Conservation (phyloP, 2,797 vertebrate genomes). For the Siniperca scherzeri region DNA sequence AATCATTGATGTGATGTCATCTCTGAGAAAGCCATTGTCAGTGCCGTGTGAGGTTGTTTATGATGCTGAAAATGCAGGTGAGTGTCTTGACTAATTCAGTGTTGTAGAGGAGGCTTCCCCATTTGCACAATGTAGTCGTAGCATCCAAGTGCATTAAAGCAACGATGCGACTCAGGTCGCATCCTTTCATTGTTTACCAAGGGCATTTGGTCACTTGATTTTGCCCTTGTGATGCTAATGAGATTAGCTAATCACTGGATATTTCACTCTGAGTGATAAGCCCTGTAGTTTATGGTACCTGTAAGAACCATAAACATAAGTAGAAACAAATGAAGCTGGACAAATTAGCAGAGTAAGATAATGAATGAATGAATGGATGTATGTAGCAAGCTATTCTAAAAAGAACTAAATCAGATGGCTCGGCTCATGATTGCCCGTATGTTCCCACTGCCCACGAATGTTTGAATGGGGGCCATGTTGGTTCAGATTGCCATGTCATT, state of each 20-base stretch:
- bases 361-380: constrained; percentile 33
- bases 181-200: constrained; percentile 71
- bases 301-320: constrained; percentile 39
- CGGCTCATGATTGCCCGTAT: constrained; percentile 65
- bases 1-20: constrained; percentile 84
- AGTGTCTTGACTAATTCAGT: constrained; percentile 64
- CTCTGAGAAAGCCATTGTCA: constrained; percentile 79
- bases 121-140: constrained; percentile 39
- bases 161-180: constrained; percentile 19
- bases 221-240: constrained; percentile 65
- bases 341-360: constrained; percentile 27
- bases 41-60: constrained; percentile 70
- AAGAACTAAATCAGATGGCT: constrained; percentile 52
- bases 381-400: constrained; percentile 28
- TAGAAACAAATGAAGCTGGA: constrained; percentile 45
- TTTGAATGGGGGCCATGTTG: constrained; percentile 78
- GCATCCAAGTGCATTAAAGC: constrained; percentile 42
- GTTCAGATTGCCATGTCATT: constrained; percentile 82
- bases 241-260: constrained; percentile 66
- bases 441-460: constrained; percentile 71
- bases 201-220: constrained; percentile 62
- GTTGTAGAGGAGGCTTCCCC: constrained; percentile 25
- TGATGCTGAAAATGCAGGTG: constrained; percentile 63
- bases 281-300: constrained; percentile 41
- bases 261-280: constrained; percentile 48